Evolutionary conservation across 2,797 vertebrate species (phyloP).

Genomic region (Sphenopsis melanotis): DNA sequence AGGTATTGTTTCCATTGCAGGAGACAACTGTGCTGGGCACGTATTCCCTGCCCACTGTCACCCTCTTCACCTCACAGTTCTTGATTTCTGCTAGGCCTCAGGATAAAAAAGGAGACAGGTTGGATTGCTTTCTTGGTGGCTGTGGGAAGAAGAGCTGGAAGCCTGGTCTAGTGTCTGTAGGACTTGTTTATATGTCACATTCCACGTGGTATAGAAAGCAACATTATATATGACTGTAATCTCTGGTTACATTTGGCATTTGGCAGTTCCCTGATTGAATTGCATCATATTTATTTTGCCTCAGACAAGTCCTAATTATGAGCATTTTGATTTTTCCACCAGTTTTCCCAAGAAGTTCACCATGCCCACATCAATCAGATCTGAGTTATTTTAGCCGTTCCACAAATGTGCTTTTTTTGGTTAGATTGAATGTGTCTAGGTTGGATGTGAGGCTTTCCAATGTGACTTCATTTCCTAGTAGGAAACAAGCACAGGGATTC

Average conservation of each 20-base stretch:
- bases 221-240: background rate
- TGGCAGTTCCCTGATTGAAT: background rate
- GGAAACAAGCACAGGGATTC: background rate
- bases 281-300: background rate
- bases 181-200: constrained; percentile 18
- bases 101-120: background rate
- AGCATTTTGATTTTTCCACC: constrained; percentile 14
- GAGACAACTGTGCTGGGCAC: background rate
- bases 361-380: constrained; percentile 12
- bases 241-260: background rate
- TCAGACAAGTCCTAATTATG: background rate
- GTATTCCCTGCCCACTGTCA: background rate
- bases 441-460: background rate
- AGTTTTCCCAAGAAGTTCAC: constrained; percentile 19
- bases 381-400: background rate
- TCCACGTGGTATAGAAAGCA: background rate
- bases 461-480: constrained; percentile 21
- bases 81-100: background rate
- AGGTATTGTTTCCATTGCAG: background rate
- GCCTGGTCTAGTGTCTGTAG: background rate
- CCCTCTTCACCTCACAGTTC: background rate
- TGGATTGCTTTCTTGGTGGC: background rate
- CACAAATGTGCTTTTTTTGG: background rate
- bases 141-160: constrained; percentile 8
- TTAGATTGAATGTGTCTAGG: background rate